Conservation (phyloP, 2,888 invertebrate species). For the Acrobasis suavella region DNA sequence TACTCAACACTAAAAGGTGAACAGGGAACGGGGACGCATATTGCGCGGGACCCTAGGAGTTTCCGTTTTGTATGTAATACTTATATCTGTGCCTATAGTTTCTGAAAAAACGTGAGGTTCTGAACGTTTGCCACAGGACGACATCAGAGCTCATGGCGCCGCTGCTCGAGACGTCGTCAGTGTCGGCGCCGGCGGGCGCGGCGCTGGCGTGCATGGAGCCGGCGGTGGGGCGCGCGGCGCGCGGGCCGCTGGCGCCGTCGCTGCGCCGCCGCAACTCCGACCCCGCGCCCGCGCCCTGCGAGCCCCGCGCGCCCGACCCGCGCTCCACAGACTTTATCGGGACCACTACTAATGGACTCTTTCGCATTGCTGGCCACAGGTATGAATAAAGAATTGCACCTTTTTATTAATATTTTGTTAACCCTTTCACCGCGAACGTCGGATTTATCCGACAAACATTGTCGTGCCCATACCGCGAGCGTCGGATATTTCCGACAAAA, state of each 20-base stretch:
- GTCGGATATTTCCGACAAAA: too few species aligned
- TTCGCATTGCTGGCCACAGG: constrained; percentile 89
- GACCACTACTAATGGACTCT: constrained; percentile 84
- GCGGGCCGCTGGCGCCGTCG: constrained; percentile 68
- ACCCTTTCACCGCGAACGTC: too few species aligned
- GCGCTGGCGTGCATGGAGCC: constrained; percentile 35
- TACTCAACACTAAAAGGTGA: too few species aligned
- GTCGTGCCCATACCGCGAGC: too few species aligned
- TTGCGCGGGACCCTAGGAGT: too few species aligned
- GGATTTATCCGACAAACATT: too few species aligned
- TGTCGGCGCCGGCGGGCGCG: constrained; percentile 42
- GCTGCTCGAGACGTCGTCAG: constrained; percentile 33
- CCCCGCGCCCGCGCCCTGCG: constrained; percentile 80
- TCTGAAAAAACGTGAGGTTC: too few species aligned
- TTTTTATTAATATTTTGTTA: too few species aligned
- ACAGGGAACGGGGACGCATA: too few species aligned
- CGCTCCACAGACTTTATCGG: constrained; percentile 81
- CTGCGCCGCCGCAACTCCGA: constrained; percentile 88
- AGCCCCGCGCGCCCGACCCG: constrained; percentile 81
- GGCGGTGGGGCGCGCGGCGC: constrained; percentile 72
- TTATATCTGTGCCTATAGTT: too few species aligned
- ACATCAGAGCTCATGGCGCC: constrained; percentile 51
- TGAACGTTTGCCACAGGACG: constrained; percentile 37
- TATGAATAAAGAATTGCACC: constrained; percentile 30
- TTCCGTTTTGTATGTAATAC: too few species aligned